phyloP scores from a whole-genome alignment of 2,888 invertebrate species.

The Hydriomena furcata region DNA sequence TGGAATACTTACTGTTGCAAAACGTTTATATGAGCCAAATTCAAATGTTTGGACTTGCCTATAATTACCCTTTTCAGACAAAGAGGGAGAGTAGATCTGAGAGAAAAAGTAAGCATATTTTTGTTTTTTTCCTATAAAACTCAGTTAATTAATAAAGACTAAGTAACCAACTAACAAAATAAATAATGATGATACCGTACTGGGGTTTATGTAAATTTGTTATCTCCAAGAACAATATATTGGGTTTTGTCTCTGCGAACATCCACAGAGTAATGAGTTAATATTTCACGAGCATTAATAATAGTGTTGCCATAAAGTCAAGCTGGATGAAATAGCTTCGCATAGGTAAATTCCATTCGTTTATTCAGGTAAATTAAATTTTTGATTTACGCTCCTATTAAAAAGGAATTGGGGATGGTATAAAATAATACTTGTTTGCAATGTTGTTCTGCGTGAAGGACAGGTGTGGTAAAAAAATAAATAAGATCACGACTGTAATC shows the following conservation, averaged over 20 bases:
- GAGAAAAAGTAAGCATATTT: no score
- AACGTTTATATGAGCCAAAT: no score
- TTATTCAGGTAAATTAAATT: slow-evolving; percentile 36
- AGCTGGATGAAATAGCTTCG: slow-evolving; percentile 22
- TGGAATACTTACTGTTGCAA: no score
- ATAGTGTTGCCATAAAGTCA: slow-evolving; percentile 21
- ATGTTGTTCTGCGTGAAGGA: no score
- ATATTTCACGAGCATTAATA: slow-evolving; percentile 27
- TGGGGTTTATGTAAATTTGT: slow-evolving; percentile 11
- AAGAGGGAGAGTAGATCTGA: no score
- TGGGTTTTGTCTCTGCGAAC: slow-evolving; percentile 11
- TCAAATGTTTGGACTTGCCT: no score
- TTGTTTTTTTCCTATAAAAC: background rate
- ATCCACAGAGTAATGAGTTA: slow-evolving; percentile 27
- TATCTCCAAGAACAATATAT: slow-evolving; percentile 10
- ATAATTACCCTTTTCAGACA: no score
- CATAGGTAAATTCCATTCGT: slow-evolving; percentile 33
- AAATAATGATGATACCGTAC: background rate
- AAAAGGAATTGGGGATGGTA: slow-evolving; percentile 23
- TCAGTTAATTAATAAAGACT: background rate
- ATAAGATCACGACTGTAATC: no score
- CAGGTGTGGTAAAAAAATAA: no score
- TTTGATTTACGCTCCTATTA: slow-evolving; percentile 28
- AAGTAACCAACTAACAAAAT: background rate
- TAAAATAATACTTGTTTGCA: no score